A percentile compares a stretch with the other conserved stretches of the same genome.
phyloP scores from a whole-genome alignment of 2,797 vertebrate genomes.

The Galagoides demidoff region DNA sequence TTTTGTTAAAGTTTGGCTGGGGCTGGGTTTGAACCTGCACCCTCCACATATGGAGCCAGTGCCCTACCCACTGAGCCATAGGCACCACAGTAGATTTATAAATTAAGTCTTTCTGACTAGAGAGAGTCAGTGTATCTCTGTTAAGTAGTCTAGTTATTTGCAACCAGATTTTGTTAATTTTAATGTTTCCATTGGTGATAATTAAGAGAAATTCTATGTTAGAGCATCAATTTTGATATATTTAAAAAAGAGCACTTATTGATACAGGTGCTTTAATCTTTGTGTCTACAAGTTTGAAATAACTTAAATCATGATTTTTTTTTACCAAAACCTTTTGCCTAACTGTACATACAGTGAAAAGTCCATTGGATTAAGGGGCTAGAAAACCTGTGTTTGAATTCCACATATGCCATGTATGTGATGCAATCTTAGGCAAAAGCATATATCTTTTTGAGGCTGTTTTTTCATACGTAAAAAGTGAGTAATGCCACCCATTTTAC shows the following conservation, averaged over 20 bases:
- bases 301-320: background rate
- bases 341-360: background rate
- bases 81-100: background rate
- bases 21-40: too few relatives aligned
- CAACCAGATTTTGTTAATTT: background rate
- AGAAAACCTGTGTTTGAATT: constrained; percentile 41
- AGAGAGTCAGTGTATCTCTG: constrained; percentile 18
- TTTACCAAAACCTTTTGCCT: background rate
- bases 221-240: constrained; percentile 47
- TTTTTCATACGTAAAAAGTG: constrained; percentile 29
- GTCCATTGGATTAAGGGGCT: background rate
- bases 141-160: constrained; percentile 48
- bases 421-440: constrained; percentile 20
- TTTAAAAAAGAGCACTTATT: constrained; percentile 35
- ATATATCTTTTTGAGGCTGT: constrained; percentile 20
- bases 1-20: too few relatives aligned
- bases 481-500: background rate
- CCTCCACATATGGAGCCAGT: too few relatives aligned
- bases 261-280: background rate
- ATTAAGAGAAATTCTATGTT: constrained; percentile 53
- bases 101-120: constrained; percentile 45
- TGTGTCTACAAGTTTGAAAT: constrained; percentile 5
- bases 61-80: too few relatives aligned
- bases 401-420: background rate
- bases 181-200: constrained; percentile 10